Evolutionary conservation across 2,797 vertebrate species (phyloP).

Genomic region (Semotilus atromaculatus): DNA sequence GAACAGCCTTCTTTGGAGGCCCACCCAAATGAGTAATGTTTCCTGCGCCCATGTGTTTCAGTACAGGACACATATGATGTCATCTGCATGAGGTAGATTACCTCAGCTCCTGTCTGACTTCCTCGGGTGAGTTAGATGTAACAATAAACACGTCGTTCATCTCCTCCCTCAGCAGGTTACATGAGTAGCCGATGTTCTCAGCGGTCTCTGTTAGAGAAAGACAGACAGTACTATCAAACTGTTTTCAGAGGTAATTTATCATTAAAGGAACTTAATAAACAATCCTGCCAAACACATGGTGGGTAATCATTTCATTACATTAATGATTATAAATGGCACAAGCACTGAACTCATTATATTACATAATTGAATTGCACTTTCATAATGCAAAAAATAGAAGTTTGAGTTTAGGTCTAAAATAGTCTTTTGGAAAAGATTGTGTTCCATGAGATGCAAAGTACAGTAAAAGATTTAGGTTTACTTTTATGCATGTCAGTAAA

Average conservation of each 20-base stretch:
- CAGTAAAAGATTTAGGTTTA: not conserved
- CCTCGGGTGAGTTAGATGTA: constrained; percentile 77
- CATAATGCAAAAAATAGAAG: not conserved
- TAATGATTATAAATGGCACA: constrained; percentile 11
- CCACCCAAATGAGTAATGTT: not conserved
- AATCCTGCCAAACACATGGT: not conserved
- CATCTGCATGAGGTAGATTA: not conserved
- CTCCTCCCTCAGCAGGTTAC: constrained; percentile 89
- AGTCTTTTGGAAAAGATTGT: not conserved
- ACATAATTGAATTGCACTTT: not conserved
- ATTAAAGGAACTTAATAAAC: not conserved
- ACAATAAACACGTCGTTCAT: constrained; percentile 89
- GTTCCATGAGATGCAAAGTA: not conserved
- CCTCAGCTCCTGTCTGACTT: constrained; percentile 86
- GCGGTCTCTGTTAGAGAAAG: constrained; percentile 85
- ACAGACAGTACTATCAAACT: not conserved
- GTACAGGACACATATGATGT: not conserved
- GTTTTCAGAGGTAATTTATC: not conserved
- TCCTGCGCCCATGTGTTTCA: not conserved
- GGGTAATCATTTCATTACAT: constrained; percentile 6
- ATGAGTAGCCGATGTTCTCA: constrained; percentile 93
- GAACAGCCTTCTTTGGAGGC: not conserved
- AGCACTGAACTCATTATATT: not conserved
- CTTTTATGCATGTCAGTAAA: not conserved
- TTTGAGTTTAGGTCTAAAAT: not conserved